Evolutionary conservation across 2,888 invertebrate genomes (phyloP).

Genomic region (Drosophila pseudotalamancana): DNA sequence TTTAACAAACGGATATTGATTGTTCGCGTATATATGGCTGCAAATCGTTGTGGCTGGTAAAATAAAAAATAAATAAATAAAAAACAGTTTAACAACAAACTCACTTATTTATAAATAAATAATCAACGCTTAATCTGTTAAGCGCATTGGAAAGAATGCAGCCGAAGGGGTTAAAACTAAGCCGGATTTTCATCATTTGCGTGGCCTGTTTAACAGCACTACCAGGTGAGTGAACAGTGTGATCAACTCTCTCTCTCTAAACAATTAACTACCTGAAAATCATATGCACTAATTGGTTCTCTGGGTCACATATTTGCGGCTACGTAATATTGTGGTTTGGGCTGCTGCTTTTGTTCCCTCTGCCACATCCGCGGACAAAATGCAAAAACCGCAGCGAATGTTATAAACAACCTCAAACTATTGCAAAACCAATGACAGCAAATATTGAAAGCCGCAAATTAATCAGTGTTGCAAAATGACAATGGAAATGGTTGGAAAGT

Average conservation of each 20-base stretch:
- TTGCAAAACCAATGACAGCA: constrained; percentile 5
- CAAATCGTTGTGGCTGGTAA: constrained; percentile 39
- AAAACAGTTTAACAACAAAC: constrained; percentile 8
- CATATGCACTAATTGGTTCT: neutral
- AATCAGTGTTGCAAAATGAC: constrained; percentile 12
- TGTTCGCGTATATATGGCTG: constrained; percentile 29
- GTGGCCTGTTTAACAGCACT: constrained; percentile 51
- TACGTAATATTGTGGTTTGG: constrained; percentile 45
- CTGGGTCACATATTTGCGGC: constrained; percentile 38
- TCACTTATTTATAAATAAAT: constrained; percentile 23
- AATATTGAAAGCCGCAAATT: constrained; percentile 34
- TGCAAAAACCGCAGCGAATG: constrained; percentile 31
- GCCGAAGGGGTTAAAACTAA: constrained; percentile 39
- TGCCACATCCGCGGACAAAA: constrained; percentile 1
- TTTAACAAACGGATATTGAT: constrained; percentile 54
- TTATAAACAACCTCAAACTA: constrained; percentile 33
- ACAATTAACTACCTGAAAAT: constrained; percentile 1
- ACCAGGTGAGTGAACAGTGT: constrained; percentile 60
- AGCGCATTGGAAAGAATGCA: constrained; percentile 39
- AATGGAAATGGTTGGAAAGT: neutral
- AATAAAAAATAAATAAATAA: constrained; percentile 3
- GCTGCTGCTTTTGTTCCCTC: neutral
- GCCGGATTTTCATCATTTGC: constrained; percentile 39
- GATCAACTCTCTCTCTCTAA: constrained; percentile 1
- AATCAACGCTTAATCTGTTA: constrained; percentile 23